phyloP scores from a whole-genome alignment of 2,888 invertebrate genomes.

The Atrina japonica region DNA sequence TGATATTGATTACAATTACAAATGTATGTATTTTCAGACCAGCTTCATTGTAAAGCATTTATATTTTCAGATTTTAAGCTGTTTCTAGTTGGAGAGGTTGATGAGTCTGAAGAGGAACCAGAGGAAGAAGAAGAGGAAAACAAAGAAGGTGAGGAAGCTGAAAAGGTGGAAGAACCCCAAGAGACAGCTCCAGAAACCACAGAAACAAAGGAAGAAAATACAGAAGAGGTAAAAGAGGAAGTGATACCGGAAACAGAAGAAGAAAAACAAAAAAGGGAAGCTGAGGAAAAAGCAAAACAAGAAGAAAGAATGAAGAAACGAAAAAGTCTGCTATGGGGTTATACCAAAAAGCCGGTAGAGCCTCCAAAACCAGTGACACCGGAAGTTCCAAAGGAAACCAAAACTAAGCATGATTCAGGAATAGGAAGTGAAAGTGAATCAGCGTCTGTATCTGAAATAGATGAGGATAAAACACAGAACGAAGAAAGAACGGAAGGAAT shows the following conservation, averaged over 20 bases:
- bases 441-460: neutral
- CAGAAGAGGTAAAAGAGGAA: conserved; percentile 15
- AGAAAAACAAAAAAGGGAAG: neutral
- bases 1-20: too few relatives aligned
- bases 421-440: conserved; percentile 9
- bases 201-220: conserved; percentile 4
- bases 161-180: conserved; percentile 4
- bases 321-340: conserved; percentile 43
- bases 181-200: conserved; percentile 7
- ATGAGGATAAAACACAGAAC: too few relatives aligned
- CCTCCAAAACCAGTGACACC: too few relatives aligned
- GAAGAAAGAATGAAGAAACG: conserved; percentile 1
- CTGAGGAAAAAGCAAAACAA: neutral
- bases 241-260: conserved; percentile 6
- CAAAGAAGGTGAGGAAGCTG: conserved; percentile 11
- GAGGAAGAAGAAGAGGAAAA: conserved; percentile 36
- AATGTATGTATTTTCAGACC: too few relatives aligned
- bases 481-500: conserved; percentile 15
- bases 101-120: conserved; percentile 39
- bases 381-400: conserved; percentile 8
- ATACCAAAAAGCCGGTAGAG: conserved; percentile 13
- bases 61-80: conserved; percentile 54
- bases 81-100: conserved; percentile 48
- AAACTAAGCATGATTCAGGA: conserved; percentile 16
- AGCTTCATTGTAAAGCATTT: conserved; percentile 12